Evolutionary conservation across 2,797 vertebrate species (phyloP).

Genomic region (Pipistrellus pygmaeus): DNA sequence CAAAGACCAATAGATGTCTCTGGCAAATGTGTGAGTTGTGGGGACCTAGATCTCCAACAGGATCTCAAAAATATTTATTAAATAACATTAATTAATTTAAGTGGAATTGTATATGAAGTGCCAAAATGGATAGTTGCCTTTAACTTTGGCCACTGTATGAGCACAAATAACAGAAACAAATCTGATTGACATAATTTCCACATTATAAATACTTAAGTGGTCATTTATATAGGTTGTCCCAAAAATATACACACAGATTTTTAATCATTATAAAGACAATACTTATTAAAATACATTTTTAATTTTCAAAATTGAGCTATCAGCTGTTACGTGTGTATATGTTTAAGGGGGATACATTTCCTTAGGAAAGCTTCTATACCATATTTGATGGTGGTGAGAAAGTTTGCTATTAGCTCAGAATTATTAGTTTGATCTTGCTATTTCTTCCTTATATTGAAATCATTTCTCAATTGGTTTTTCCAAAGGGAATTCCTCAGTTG

Average conservation of each 20-base stretch:
- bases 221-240: not conserved
- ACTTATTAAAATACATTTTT: not conserved
- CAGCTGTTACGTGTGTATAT: not conserved
- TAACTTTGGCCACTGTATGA: not conserved
- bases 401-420: not conserved
- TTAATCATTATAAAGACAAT: not conserved
- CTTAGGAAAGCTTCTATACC: not conserved
- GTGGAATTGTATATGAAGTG: not conserved
- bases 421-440: not conserved
- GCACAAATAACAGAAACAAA: slow-evolving; percentile 2
- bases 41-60: not conserved
- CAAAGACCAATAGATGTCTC: not conserved
- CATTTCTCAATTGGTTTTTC: slow-evolving; percentile 47
- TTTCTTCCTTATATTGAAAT: slow-evolving; percentile 36
- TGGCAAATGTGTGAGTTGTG: not conserved
- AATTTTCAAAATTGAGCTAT: not conserved
- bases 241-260: not conserved
- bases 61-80: slow-evolving; percentile 19
- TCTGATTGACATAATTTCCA: not conserved
- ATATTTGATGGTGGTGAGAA: not conserved
- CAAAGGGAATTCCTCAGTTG: slow-evolving; percentile 64
- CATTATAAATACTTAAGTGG: not conserved
- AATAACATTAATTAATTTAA: not conserved
- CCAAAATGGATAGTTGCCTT: not conserved
- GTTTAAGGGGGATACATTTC: not conserved